Conservation (phyloP, 2,113 vertebrate genomes). For the Prolemur simus region DNA sequence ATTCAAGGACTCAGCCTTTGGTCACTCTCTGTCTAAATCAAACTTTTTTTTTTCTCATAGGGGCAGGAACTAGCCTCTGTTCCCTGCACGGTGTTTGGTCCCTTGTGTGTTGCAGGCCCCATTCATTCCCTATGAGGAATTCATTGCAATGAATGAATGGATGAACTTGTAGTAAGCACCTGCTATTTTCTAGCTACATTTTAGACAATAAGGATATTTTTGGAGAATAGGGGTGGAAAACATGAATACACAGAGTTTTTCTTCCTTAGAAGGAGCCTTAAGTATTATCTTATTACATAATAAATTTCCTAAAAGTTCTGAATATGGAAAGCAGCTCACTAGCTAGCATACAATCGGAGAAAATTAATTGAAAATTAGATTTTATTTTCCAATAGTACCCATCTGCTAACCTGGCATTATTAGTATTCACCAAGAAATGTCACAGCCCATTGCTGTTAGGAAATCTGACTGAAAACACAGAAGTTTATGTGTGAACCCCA, state of each 20-base stretch:
- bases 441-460: not conserved
- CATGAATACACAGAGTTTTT: not conserved
- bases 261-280: not conserved
- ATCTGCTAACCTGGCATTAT: not conserved
- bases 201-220: not conserved
- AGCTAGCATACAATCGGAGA: not conserved
- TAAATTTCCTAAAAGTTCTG: not conserved
- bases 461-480: slow-evolving; percentile 45
- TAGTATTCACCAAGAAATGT: slow-evolving; percentile 22
- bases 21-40: not conserved
- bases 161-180: not conserved
- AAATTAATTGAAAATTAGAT: not conserved
- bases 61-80: not conserved
- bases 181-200: not conserved
- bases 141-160: not conserved
- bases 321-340: not conserved
- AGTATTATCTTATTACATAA: not conserved
- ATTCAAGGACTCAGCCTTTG: not conserved
- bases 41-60: not conserved
- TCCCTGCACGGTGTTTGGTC: not conserved
- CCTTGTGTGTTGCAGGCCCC: not conserved
- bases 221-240: not conserved
- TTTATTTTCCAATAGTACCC: not conserved
- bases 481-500: slow-evolving; percentile 29
- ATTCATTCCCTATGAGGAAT: not conserved